Evolutionary conservation across 1,140 invertebrate species (phyloP).

Genomic region (Drosophila fuyamai): DNA sequence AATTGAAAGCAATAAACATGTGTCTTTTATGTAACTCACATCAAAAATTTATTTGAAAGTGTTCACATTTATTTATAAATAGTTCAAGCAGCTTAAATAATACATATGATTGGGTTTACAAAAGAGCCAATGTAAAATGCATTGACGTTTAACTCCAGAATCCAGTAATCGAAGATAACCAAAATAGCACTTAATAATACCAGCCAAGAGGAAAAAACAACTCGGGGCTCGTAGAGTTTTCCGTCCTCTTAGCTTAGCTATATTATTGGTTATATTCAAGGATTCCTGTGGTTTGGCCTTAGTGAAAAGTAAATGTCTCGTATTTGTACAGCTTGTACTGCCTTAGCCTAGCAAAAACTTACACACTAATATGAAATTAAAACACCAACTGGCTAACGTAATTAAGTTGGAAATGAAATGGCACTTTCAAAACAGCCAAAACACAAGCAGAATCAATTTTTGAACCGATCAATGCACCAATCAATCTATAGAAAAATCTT

Average conservation of each 20-base stretch:
- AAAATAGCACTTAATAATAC: conserved; percentile 4
- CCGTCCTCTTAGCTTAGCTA: conserved; percentile 21
- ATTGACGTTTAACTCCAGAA: conserved; percentile 16
- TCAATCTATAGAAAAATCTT: background rate
- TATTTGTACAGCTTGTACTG: conserved; percentile 8
- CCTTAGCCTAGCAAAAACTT: conserved; percentile 30
- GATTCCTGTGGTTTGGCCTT: conserved; percentile 15
- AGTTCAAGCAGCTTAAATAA: conserved; percentile 37
- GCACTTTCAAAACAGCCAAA: conserved; percentile 61
- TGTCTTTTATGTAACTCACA: conserved; percentile 46
- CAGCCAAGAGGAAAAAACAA: conserved; percentile 20
- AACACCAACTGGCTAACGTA: conserved; percentile 37
- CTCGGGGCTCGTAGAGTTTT: conserved; percentile 32
- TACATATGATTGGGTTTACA: conserved; percentile 1
- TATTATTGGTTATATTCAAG: background rate
- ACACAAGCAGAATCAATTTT: conserved; percentile 28
- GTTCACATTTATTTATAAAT: conserved; percentile 59
- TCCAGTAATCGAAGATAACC: conserved; percentile 14
- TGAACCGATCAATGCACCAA: conserved; percentile 1
- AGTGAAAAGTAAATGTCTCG: conserved; percentile 42
- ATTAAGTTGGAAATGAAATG: conserved; percentile 52
- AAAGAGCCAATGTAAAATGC: conserved; percentile 37
- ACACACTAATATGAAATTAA: conserved; percentile 18
- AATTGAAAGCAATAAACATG: background rate
- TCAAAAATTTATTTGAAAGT: conserved; percentile 69